Conservation (phyloP, 2,797 vertebrate species). For the Myotis pilosus region DNA sequence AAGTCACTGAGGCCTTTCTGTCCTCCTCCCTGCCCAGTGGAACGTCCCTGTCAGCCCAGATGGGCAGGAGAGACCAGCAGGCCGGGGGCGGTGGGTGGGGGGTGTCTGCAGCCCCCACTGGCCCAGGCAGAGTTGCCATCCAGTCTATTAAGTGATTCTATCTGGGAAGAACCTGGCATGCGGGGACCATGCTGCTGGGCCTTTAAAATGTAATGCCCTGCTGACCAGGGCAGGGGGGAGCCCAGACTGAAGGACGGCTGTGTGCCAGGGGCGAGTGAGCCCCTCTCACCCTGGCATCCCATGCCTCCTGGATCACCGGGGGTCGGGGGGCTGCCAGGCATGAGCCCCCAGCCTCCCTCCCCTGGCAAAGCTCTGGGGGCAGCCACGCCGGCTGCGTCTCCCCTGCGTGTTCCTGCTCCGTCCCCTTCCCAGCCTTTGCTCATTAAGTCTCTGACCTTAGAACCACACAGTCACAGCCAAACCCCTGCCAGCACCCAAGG, state of each 20-base stretch:
- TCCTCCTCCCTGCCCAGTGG: neutral
- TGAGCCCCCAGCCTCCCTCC: neutral
- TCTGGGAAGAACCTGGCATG: conserved; percentile 80
- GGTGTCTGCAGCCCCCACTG: conserved; percentile 69
- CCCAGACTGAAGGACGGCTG: conserved; percentile 71
- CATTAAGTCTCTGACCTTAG: neutral
- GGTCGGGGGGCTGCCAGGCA: neutral
- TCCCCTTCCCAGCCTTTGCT: conserved; percentile 32
- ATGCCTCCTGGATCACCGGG: neutral
- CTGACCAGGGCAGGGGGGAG: conserved; percentile 63
- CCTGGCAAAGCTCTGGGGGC: neutral
- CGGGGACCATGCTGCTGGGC: conserved; percentile 77
- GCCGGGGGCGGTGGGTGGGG: rapidly evolving
- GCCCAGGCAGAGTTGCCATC: conserved; percentile 75
- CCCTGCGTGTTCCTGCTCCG: neutral
- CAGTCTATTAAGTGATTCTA: conserved; percentile 85
- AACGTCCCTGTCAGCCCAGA: too few species aligned
- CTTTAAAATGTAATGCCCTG: conserved; percentile 84
- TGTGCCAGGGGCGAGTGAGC: neutral
- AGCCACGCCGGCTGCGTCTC: neutral
- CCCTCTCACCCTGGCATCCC: neutral
- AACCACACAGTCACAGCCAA: neutral
- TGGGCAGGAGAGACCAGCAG: neutral
- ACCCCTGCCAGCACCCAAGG: conserved; percentile 25
- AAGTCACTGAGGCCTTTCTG: neutral